Conservation (phyloP, 2,113 vertebrate species). For the Platichthys stellatus region DNA sequence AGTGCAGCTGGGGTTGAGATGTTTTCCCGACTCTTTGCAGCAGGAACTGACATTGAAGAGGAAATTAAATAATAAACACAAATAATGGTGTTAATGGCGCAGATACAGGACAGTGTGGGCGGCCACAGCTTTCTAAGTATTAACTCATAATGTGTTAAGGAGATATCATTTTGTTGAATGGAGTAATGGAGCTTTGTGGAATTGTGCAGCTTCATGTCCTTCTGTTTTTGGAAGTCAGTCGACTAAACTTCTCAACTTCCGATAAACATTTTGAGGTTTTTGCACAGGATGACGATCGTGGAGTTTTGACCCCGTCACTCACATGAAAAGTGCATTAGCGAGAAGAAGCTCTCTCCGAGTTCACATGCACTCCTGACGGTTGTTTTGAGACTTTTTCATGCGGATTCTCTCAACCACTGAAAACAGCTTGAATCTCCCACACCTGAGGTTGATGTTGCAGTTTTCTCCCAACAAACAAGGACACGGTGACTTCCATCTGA, state of each 20-base stretch:
- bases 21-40: conserved; percentile 9
- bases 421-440: neutral
- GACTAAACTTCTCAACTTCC: neutral
- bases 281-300: neutral
- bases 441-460: neutral
- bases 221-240: neutral
- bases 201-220: too few species aligned
- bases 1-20: neutral
- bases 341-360: neutral
- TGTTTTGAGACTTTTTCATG: neutral
- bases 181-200: too few species aligned
- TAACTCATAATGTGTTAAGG: neutral
- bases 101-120: neutral
- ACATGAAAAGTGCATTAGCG: neutral
- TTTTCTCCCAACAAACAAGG: neutral
- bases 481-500: neutral
- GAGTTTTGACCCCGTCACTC: neutral
- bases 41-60: neutral
- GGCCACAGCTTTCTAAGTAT: neutral
- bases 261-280: neutral
- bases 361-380: neutral
- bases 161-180: too few species aligned
- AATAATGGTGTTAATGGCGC: neutral
- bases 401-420: neutral
- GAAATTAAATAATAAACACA: neutral